Evolutionary conservation across 2,888 invertebrate species (phyloP), one percentile per base, ranked within the genome.

Genomic region (Erebia ligea): DNA sequence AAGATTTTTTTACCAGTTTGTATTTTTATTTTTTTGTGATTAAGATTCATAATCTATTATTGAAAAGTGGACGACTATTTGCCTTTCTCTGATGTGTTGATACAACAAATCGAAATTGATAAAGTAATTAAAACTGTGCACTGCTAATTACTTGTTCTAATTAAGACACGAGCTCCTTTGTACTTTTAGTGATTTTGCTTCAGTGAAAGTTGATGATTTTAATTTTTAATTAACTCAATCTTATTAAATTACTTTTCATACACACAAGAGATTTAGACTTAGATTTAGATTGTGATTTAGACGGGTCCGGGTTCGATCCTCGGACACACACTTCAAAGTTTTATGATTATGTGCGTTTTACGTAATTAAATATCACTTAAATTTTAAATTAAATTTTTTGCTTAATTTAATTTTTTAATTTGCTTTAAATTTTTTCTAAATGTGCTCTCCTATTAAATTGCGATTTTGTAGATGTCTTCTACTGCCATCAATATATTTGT

Each of bases 81-180:
- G 50, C 72, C 69, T 69, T 72, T 72, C 72, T 72, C 52, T 15
- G 56, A 25, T 69, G 66, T 52, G 19, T 45, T 62, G 70, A 70
- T 61, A 68, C 13, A 64, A 6, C 62, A 40, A 67, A 17, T 45
- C 17, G 11, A 45, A 67, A 54, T 15, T 68, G 71, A 68, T 73
- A 63, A 40, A 45, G 57, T 68, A 62, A 75, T 73, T 67, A 65
- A 65, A 66, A 69, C 59, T 66, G 58, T 59, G 67, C 71, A 67
- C 66, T 42, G 54, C 56, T 72, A 72, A 72, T 72, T 69, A 57
- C 57, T 17, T 59, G 54, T 62, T 40, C 54, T 59, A 40, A 50
- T 17, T 56, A 42, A 59, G 40, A 50, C 50, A 64, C 48, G 65
- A 69, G 45, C 62, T 62, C 56, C 42, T 19, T 34, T 62, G 48